Evolutionary conservation across 2,113 vertebrate genomes (phyloP), one percentile per base, ranked within the genome.

Genomic region (Malurus melanocephalus): DNA sequence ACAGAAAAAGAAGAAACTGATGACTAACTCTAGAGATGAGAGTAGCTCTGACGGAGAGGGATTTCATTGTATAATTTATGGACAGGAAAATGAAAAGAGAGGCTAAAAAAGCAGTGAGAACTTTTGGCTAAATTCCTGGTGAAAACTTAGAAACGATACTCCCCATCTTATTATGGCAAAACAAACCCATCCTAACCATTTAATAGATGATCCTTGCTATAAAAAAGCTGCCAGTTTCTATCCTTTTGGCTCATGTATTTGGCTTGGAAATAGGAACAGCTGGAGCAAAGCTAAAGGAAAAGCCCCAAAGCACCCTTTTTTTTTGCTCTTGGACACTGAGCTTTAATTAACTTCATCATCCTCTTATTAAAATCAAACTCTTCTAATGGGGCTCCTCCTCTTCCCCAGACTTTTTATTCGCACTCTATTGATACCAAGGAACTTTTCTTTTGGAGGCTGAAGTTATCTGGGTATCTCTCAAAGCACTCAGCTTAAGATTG

Each of bases 271-370:
- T 79, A 81, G 81, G 72, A 96, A 90, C 96, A 96, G 93, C 94
- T 96, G 94, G 94, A 94, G 86, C 45, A 86, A 91, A 95, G 84
- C 38, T 80, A 93, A 94, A 94, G 62, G 60, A 93, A 95, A 96
- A 95, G 33, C 73, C 84, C 89, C 46, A 35, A 81, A 95, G 92
- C 79, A 71, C 56, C 83, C 52, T 90, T 19, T 83, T 40, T 78
- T 77, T 95, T 74, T 87, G 64, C 67, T 94, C 59, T 60, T 3
- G 6, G 66, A 91, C 81, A 33, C 61, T 53, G 43, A 93, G 86
- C 75, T 95, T 95, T 95, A 96, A 95, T 96, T 96, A 95, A 94
- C 92, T 96, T 93, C 88, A 92, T 96, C 80, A 94, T 93, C 40
- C 60, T 90, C 64, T 90, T 94, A 94, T 92, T 92, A 95, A 95